Conservation (phyloP, 2,888 invertebrate genomes). For the Cancer borealis region DNA sequence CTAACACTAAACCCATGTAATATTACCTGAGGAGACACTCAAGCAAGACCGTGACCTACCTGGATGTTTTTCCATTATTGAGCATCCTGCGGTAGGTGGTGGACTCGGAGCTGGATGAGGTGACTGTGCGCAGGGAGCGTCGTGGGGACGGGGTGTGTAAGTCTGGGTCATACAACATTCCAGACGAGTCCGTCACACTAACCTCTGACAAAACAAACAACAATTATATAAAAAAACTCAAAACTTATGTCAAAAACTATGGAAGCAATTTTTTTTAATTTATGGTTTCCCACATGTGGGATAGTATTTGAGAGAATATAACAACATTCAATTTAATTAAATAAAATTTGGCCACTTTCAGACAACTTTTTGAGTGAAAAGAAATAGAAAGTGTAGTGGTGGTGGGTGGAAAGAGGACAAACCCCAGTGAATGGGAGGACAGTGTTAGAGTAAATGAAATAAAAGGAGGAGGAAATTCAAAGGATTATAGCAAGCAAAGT, state of each 20-base stretch:
- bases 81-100: slow-evolving; percentile 30
- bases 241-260: background rate
- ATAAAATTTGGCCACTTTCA: too few relatives aligned
- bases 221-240: background rate
- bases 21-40: background rate
- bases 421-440: too few relatives aligned
- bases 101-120: slow-evolving; percentile 58
- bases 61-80: slow-evolving; percentile 61
- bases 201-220: background rate
- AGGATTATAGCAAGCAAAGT: too few relatives aligned
- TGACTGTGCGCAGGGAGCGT: slow-evolving; percentile 63
- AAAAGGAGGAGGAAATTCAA: too few relatives aligned
- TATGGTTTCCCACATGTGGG: background rate
- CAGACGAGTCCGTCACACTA: background rate
- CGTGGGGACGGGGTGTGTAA: slow-evolving; percentile 68
- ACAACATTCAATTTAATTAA: too few relatives aligned
- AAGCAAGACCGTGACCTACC: slow-evolving; percentile 15
- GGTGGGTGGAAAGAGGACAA: too few relatives aligned
- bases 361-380: too few relatives aligned
- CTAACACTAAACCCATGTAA: background rate
- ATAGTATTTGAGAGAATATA: too few relatives aligned
- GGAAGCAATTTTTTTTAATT: too few relatives aligned
- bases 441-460: too few relatives aligned
- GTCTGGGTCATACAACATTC: slow-evolving; percentile 60
- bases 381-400: too few relatives aligned